A percentile compares a stretch with the other conserved stretches of the same genome.
Conservation (phyloP, 2,113 vertebrate species). For the Mirza zaza region DNA sequence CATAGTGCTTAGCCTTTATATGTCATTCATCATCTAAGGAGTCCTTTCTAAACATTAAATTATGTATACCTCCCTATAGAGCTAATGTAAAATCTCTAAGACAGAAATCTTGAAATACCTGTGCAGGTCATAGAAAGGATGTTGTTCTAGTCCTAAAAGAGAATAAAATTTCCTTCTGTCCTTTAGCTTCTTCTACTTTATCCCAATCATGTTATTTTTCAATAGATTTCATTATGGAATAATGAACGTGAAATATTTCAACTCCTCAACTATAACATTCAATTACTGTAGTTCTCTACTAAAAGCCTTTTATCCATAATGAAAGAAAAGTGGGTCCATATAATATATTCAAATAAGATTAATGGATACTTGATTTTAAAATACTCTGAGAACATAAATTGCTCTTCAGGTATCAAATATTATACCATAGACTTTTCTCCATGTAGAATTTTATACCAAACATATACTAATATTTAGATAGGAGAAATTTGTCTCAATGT, state of each 20-base stretch:
- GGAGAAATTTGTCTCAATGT: neutral
- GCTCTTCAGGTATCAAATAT: constrained; percentile 35
- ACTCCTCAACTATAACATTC: constrained; percentile 34
- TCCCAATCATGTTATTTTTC: neutral
- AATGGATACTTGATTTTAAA: constrained; percentile 39
- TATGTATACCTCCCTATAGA: neutral
- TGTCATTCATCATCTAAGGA: neutral
- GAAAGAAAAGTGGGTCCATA: constrained; percentile 59
- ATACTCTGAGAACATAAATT: constrained; percentile 31
- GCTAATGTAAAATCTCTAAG: neutral
- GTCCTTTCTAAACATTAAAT: neutral
- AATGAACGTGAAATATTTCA: constrained; percentile 41
- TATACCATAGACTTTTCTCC: neutral
- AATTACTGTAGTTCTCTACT: constrained; percentile 36
- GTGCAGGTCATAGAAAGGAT: neutral
- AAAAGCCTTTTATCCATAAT: constrained; percentile 59
- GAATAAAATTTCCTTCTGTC: neutral
- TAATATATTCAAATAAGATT: constrained; percentile 63
- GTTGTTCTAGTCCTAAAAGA: neutral
- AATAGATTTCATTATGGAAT: constrained; percentile 30
- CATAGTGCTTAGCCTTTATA: neutral
- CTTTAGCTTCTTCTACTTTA: neutral
- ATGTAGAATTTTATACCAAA: neutral
- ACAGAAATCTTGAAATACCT: neutral
- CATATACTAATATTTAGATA: neutral